phyloP scores from a whole-genome alignment of 2,888 invertebrate species.

The Agonum fuliginosum region DNA sequence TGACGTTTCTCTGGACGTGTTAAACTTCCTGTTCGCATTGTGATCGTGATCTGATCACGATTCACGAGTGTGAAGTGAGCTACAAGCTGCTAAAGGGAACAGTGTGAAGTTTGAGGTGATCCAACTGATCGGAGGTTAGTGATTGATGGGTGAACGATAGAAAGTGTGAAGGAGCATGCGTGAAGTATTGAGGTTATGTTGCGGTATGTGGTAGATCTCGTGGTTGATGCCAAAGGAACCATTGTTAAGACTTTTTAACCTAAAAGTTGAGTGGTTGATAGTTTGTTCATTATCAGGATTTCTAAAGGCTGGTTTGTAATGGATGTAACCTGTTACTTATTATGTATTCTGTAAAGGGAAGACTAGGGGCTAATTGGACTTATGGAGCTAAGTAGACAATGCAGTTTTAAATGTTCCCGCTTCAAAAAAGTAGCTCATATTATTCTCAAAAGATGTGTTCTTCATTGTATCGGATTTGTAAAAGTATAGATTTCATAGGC shows the following conservation, averaged over 20 bases:
- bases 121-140: conserved; percentile 4
- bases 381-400: too few relatives aligned
- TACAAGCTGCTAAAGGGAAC: conserved; percentile 12
- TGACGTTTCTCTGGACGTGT: conserved; percentile 18
- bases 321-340: too few relatives aligned
- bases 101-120: background rate
- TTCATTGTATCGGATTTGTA: too few relatives aligned
- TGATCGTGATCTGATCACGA: conserved; percentile 11
- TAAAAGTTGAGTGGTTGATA: background rate
- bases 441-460: too few relatives aligned
- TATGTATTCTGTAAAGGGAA: too few relatives aligned
- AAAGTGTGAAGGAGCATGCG: conserved; percentile 5
- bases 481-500: too few relatives aligned
- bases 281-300: background rate
- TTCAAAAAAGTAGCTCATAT: too few relatives aligned
- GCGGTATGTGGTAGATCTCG: background rate
- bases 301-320: too few relatives aligned
- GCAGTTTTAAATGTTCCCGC: too few relatives aligned
- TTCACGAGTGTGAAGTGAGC: background rate
- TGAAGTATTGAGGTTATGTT: too few relatives aligned
- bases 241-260: conserved; percentile 45
- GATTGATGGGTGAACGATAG: conserved; percentile 40
- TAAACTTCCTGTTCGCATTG: conserved; percentile 38
- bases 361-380: too few relatives aligned
- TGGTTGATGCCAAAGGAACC: conserved; percentile 15